Conservation (phyloP, 2,888 invertebrate genomes). For the Eupithecia inturbata region DNA sequence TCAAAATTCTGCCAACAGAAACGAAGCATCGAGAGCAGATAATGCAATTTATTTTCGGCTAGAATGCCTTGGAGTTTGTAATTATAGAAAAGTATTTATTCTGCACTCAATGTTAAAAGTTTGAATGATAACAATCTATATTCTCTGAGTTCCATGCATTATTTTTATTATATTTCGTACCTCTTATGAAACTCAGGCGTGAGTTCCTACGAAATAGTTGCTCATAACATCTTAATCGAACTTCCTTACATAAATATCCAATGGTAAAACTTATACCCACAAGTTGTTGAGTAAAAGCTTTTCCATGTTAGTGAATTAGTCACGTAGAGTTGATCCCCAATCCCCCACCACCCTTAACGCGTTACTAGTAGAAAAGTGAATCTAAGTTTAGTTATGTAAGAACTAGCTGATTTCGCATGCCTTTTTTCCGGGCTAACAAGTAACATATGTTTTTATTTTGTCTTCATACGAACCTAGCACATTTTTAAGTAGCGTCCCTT, state of each 20-base stretch:
- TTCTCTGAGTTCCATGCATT: not conserved
- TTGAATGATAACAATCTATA: not conserved
- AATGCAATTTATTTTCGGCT: not conserved
- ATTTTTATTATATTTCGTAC: not conserved
- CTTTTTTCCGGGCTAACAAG: not conserved
- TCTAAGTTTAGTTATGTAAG: not conserved
- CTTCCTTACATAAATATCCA: conserved; percentile 40
- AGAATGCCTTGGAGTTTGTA: not conserved
- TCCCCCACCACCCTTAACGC: conserved; percentile 1
- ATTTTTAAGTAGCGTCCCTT: no score
- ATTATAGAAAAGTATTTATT: not conserved
- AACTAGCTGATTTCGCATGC: not conserved
- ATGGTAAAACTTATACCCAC: conserved; percentile 52
- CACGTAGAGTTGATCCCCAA: conserved; percentile 52
- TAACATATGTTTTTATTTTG: no score
- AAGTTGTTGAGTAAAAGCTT: conserved; percentile 65
- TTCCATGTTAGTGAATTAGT: conserved; percentile 66
- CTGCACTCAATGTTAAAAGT: not conserved
- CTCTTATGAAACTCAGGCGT: conserved; percentile 2
- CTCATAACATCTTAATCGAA: conserved; percentile 17
- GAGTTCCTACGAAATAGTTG: not conserved
- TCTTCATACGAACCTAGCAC: no score
- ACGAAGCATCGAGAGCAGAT: not conserved
- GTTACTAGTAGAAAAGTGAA: not conserved
- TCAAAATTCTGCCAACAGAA: not conserved